phyloP scores from a whole-genome alignment of 2,888 invertebrate genomes.

The Agriopis aurantiaria region DNA sequence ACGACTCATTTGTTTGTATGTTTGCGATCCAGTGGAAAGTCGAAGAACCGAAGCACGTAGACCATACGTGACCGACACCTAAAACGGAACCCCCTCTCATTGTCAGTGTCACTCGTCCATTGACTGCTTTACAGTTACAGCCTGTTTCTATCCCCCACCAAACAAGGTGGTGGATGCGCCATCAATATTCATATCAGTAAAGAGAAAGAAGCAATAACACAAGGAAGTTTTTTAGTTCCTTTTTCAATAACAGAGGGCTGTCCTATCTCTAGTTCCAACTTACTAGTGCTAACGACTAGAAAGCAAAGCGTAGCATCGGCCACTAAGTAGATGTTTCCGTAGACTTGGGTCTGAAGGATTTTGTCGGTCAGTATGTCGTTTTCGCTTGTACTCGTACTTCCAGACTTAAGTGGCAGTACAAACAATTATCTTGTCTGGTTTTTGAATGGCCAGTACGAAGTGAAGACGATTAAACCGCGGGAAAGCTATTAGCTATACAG shows the following conservation, averaged over 20 bases:
- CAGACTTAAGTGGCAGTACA: conserved; percentile 52
- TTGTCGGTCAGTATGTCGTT: conserved; percentile 74
- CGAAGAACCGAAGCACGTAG: conserved; percentile 68
- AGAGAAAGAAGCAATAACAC: conserved; percentile 64
- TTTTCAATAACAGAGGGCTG: conserved; percentile 15
- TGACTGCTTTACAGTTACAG: conserved; percentile 80
- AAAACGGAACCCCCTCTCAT: conserved; percentile 74
- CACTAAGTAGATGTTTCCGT: conserved; percentile 66
- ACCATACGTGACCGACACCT: conserved; percentile 73
- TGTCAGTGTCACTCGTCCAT: conserved; percentile 80
- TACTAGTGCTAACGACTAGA: conserved; percentile 54
- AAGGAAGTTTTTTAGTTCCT: conserved; percentile 19
- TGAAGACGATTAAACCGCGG: conserved; percentile 56
- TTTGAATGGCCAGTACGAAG: conserved; percentile 40
- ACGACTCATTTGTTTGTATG: conserved; percentile 60
- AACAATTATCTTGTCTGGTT: conserved; percentile 62
- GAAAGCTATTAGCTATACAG: conserved; percentile 63
- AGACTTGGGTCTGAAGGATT: conserved; percentile 64
- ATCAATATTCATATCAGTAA: conserved; percentile 75
- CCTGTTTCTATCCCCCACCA: conserved; percentile 67
- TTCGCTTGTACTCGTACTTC: conserved; percentile 49
- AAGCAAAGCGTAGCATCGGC: conserved; percentile 56
- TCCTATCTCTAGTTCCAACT: conserved; percentile 11
- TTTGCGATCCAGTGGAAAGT: conserved; percentile 73
- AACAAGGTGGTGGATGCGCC: conserved; percentile 69